Evolutionary conservation across 2,888 invertebrate genomes (phyloP).

Genomic region (Endotricha flammealis): DNA sequence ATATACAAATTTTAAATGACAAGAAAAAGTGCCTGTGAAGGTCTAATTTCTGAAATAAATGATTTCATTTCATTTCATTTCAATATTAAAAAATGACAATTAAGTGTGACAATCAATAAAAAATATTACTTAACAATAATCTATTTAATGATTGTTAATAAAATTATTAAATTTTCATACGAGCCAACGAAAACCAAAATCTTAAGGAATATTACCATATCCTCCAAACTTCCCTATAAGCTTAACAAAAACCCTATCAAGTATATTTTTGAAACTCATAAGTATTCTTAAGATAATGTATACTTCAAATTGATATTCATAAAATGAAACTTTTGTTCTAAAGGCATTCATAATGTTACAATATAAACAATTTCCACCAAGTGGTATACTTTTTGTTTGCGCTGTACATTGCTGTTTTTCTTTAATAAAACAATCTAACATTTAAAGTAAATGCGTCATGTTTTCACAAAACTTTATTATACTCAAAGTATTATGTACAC

Average conservation of each 20-base stretch:
- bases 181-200: neutral
- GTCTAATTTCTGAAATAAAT: no score
- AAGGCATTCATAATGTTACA: neutral
- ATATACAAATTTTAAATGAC: no score
- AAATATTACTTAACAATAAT: no score
- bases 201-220: neutral
- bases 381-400: neutral
- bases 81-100: no score
- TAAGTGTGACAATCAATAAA: no score
- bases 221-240: neutral
- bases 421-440: neutral
- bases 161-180: no score
- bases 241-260: neutral
- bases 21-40: no score
- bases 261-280: neutral
- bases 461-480: no score
- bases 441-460: no score
- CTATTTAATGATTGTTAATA: no score
- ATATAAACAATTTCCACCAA: neutral
- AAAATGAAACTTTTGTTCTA: neutral
- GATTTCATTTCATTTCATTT: no score
- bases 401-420: neutral
- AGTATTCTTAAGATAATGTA: neutral
- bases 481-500: no score
- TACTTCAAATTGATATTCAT: neutral